phyloP scores from a whole-genome alignment of 1,140 invertebrate species.

The Drosophila fuyamai region DNA sequence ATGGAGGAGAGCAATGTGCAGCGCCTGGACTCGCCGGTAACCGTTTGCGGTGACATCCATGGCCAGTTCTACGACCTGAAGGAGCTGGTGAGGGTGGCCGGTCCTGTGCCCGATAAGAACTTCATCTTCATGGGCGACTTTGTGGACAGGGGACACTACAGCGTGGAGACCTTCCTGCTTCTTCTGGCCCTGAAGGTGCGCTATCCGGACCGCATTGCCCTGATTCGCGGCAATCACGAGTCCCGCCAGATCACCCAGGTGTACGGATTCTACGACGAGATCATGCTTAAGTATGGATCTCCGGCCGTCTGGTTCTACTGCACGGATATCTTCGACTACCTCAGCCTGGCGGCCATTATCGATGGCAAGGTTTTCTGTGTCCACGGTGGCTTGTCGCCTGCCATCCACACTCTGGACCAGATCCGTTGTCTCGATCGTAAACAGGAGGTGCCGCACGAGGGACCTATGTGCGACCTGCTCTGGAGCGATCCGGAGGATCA shows the following conservation, averaged over 20 bases:
- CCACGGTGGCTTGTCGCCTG: background rate
- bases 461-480: background rate
- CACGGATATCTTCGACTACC: background rate
- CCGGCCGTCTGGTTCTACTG: background rate
- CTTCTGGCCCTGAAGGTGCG: background rate
- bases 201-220: background rate
- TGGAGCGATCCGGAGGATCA: background rate
- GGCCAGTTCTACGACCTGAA: background rate
- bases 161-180: background rate
- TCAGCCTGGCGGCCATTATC: background rate
- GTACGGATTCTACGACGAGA: conserved; percentile 1
- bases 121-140: background rate
- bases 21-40: background rate
- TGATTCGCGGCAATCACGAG: conserved; percentile 1
- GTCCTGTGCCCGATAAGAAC: background rate
- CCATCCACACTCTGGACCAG: background rate
- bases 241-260: background rate
- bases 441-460: background rate
- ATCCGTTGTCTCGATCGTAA: background rate
- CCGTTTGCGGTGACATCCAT: background rate
- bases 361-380: background rate
- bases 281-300: background rate
- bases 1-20: background rate
- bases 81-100: background rate
- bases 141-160: background rate